Percentiles rank a stretch among this genome's conserved stretches.
These are phyloP conservation scores for Rhynchopsitta pachyrhyncha DNA, from an alignment of 2,113 vertebrate species.

Conservation along the genomic window DNA sequence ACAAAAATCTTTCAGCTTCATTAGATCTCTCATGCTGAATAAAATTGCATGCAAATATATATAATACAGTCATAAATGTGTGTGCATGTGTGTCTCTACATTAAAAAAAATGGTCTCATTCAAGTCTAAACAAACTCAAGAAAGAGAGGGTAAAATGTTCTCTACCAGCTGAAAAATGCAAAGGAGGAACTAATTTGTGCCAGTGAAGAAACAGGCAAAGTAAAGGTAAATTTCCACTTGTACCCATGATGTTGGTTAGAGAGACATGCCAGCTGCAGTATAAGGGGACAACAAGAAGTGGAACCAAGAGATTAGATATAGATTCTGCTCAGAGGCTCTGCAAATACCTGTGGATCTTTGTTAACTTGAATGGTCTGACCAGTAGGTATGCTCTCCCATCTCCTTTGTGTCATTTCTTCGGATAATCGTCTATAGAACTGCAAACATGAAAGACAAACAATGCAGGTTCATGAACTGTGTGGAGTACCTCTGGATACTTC, in stretches of 20 bases:
- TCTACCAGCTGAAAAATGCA: neutral
- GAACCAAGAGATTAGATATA: neutral
- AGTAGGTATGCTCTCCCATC: conserved; percentile 88
- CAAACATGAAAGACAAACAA: neutral
- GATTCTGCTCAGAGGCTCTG: neutral
- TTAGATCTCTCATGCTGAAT: neutral
- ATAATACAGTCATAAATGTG: neutral
- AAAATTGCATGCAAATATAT: neutral
- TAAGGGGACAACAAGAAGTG: neutral
- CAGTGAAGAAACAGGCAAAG: neutral
- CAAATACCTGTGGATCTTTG: conserved; percentile 79
- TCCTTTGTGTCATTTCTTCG: conserved; percentile 92
- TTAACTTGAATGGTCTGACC: conserved; percentile 82
- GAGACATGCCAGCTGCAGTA: neutral
- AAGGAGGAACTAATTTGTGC: neutral
- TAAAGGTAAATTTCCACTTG: neutral
- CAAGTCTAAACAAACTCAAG: neutral
- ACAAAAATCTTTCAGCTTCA: neutral
- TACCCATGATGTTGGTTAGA: neutral
- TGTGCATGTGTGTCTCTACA: neutral
- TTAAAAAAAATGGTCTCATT: neutral
- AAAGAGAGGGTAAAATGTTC: neutral
- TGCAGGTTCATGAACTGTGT: neutral
- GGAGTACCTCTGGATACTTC: neutral
- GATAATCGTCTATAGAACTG: conserved; percentile 92